Conservation (phyloP, 1,140 invertebrate genomes). For the Drosophila cardini region DNA sequence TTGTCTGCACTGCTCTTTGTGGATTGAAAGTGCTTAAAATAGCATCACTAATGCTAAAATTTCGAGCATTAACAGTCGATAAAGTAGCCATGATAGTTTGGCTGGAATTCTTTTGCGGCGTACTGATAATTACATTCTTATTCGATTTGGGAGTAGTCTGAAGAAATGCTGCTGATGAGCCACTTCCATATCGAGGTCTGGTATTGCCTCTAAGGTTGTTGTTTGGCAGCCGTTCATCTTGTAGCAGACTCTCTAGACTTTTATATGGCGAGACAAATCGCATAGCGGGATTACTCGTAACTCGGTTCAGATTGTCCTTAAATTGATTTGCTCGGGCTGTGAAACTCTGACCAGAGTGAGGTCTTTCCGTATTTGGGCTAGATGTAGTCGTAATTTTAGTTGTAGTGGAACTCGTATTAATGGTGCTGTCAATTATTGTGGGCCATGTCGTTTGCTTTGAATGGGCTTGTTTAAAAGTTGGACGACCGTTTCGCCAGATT, state of each 20-base stretch:
- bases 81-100: conserved; percentile 61
- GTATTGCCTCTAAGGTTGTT: conserved; percentile 48
- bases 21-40: conserved; percentile 71
- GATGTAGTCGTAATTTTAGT: conserved; percentile 12
- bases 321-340: conserved; percentile 64
- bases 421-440: neutral
- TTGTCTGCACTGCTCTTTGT: conserved; percentile 31
- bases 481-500: conserved; percentile 75
- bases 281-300: conserved; percentile 60
- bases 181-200: conserved; percentile 55
- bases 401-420: conserved; percentile 20
- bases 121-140: conserved; percentile 56
- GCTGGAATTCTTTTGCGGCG: conserved; percentile 53
- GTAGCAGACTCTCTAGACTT: conserved; percentile 76
- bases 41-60: conserved; percentile 77
- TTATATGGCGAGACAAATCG: conserved; percentile 82
- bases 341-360: conserved; percentile 49
- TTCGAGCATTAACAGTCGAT: conserved; percentile 55
- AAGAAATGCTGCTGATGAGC: conserved; percentile 34
- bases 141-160: conserved; percentile 64
- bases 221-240: conserved; percentile 62
- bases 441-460: conserved; percentile 31
- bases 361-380: conserved; percentile 39
- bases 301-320: conserved; percentile 71
- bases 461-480: conserved; percentile 60